A percentile compares a stretch with the other conserved stretches of the same genome.
These are phyloP conservation scores for Amphipyra tragopoginis DNA, from an alignment of 2,888 invertebrate species.

Conservation along the genomic window DNA sequence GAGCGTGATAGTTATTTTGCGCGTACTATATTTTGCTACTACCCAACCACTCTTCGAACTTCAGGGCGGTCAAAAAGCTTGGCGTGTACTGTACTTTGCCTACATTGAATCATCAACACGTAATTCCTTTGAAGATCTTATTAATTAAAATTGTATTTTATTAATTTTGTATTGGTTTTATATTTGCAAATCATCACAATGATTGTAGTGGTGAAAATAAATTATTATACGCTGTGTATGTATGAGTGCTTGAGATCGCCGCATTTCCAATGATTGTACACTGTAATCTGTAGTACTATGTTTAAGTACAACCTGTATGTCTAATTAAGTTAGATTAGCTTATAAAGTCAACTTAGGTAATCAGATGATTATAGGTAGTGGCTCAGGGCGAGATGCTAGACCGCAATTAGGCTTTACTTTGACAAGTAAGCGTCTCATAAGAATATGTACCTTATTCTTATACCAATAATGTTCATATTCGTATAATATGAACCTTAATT, in stretches of 20 bases:
- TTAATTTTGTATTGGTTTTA: slow-evolving; percentile 27
- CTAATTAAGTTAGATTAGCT: slow-evolving; percentile 26
- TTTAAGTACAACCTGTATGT: slow-evolving; percentile 39
- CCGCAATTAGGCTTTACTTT: no score
- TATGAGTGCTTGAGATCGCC: slow-evolving; percentile 31
- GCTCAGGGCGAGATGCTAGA: not conserved
- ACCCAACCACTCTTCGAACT: no score
- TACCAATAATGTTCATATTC: no score
- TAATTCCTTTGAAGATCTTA: slow-evolving; percentile 2
- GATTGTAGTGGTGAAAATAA: not conserved
- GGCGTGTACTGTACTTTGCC: no score
- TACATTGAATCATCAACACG: not conserved
- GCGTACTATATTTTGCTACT: no score
- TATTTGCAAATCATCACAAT: slow-evolving; percentile 37
- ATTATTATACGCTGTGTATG: slow-evolving; percentile 4
- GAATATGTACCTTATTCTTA: no score
- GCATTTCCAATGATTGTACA: slow-evolving; percentile 14
- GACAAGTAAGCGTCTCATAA: no score
- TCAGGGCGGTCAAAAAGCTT: no score
- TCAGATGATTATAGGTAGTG: not conserved
- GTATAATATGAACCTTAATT: no score
- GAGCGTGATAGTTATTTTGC: no score
- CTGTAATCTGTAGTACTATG: slow-evolving; percentile 12
- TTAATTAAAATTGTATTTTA: slow-evolving; percentile 30
- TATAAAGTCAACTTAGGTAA: slow-evolving; percentile 6